Conservation (phyloP, 2,888 invertebrate species). For the Strigamia transsilvanica region DNA sequence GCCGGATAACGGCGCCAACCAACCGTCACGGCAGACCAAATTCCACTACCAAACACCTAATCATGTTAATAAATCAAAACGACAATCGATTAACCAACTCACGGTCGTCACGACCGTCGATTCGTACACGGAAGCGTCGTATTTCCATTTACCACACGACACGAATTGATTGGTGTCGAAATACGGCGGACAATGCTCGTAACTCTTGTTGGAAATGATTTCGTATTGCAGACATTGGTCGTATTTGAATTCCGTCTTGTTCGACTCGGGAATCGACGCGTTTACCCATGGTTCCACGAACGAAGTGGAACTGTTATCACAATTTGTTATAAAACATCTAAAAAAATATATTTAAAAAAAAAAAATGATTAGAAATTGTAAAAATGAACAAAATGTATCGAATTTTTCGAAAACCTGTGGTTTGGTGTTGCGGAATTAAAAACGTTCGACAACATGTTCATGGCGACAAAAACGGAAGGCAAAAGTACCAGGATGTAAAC, state of each 20-base stretch:
- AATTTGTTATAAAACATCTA: slow-evolving; percentile 69
- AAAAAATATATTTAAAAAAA: background rate
- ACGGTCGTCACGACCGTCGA: slow-evolving; percentile 71
- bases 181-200: background rate
- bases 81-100: slow-evolving; percentile 57
- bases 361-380: background rate
- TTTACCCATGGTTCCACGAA: slow-evolving; percentile 67
- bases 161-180: background rate
- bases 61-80: background rate
- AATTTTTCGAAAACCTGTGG: slow-evolving; percentile 66
- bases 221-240: background rate
- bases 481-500: slow-evolving; percentile 70
- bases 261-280: slow-evolving; percentile 66
- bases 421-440: slow-evolving; percentile 71
- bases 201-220: background rate
- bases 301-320: slow-evolving; percentile 65
- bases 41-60: slow-evolving; percentile 67
- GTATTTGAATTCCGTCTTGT: background rate
- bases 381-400: background rate
- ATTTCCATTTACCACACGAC: slow-evolving; percentile 69
- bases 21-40: slow-evolving; percentile 71
- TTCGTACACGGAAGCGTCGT: slow-evolving; percentile 65
- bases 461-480: slow-evolving; percentile 71
- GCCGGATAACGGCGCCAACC: slow-evolving; percentile 72
- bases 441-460: slow-evolving; percentile 71